Evolutionary conservation across 2,113 vertebrate genomes (phyloP).

Genomic region (Hippocampus mohnikei): DNA sequence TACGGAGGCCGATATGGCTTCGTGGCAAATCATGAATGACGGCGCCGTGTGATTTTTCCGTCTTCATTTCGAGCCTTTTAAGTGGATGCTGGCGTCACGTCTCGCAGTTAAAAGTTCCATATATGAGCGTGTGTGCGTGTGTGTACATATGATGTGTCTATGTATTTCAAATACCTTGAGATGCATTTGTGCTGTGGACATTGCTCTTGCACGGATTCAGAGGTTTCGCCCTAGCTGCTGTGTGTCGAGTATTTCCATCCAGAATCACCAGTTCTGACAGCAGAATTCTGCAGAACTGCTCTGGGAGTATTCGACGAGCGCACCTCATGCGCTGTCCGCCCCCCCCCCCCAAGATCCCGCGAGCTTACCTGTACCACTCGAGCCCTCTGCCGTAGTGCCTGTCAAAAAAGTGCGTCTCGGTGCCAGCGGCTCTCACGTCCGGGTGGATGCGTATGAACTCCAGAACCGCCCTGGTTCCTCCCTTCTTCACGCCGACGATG

Average conservation of each 20-base stretch:
- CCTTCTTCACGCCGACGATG: conserved; percentile 91
- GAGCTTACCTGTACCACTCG: conserved; percentile 90
- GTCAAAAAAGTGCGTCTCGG: conserved; percentile 93
- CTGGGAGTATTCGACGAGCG: no score
- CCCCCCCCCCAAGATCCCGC: neutral
- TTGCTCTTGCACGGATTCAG: no score
- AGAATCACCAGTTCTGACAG: no score
- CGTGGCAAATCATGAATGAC: conserved; percentile 32
- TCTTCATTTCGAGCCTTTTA: neutral
- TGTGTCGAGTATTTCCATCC: no score
- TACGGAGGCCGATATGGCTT: conserved; percentile 12
- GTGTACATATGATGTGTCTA: no score
- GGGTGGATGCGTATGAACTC: conserved; percentile 91
- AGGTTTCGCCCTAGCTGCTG: no score
- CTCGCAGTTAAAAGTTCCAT: no score
- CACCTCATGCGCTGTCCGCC: no score
- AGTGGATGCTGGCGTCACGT: neutral
- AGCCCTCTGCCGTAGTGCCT: conserved; percentile 87
- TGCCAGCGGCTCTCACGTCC: conserved; percentile 86
- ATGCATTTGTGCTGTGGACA: no score
- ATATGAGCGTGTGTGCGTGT: no score
- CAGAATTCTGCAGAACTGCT: no score
- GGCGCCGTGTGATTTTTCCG: neutral
- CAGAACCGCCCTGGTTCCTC: conserved; percentile 87
- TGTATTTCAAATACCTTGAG: no score